Evolutionary conservation across 2,888 invertebrate genomes (phyloP), one percentile per base, ranked within the genome.

Genomic region (Endomychus coccineus): DNA sequence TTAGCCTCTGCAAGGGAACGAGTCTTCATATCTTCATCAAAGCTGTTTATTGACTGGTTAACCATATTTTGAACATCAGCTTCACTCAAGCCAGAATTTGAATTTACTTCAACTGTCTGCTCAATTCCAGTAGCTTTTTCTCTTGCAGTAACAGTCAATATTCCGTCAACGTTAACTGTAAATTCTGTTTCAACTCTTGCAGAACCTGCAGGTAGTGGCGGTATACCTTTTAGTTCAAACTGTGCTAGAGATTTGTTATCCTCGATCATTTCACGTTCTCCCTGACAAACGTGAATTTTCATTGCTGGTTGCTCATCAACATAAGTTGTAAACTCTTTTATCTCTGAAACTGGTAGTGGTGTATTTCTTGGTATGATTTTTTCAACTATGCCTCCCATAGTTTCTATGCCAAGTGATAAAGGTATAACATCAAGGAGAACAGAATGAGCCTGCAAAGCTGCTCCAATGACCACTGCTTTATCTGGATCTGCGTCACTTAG

Each of bases 191-290:
- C 76, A 50, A 78, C 74, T 56, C 77, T 73, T 0, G 78, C 77
- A 1, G 76, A 71, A 12, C 77, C 78, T 19, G 77, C 66, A 0
- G 78, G 77, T 6, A 77, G 77, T 0, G 77, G 77, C 5, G 78
- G 75, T n/a, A 80, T 77, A 23, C 79, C 80, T n/a, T 73, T 73
- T 45, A 76, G 55, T 46, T 75, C 74, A 56, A 77, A 76, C 7
- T 69, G 73, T 21, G 75, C 75, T 22, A 77, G 61, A 3, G 73
- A 55, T 56, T 81, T 78, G 67, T 82, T 81, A 63, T 80, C 80
- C 56, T 77, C 78, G 9, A 80, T 80, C 80, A 81, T 78, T 12
- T 79, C 76, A 11, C 84, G 69, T 60, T 82, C 82, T 17, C 82
- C 82, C 56, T 83, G 71, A 50, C 54, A 67, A 17, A 71, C 71